Evolutionary conservation across 1,140 invertebrate genomes (phyloP), one percentile per base, ranked within the genome.

Genomic region (Pollicipes pollicipes): DNA sequence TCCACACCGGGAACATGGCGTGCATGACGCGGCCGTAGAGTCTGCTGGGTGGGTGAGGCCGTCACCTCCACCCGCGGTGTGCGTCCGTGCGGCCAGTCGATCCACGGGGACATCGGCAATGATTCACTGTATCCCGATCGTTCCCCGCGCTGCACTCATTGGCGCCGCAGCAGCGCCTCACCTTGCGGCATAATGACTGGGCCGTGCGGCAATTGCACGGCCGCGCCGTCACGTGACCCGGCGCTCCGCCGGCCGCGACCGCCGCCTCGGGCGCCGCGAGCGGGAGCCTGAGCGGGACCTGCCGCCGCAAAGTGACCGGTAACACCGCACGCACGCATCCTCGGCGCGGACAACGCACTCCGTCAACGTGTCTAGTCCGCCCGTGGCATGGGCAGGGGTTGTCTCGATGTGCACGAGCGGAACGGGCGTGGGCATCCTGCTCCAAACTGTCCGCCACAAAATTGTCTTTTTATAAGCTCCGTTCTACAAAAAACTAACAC

Each of bases 1-100:
- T 71, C 70, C 21, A 63, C 30, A 1, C 66, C 64, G 27, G 70
- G 35, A 30, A 68, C 70, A n/a, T 4, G 70, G 70, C 13, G 66
- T 66, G 66, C 70, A 69, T 0, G 8, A 4, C 1, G 68, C 64
- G 32, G 70, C 0, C 8, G 66, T 1, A 1, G 27, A 26, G 2
- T 63, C 64, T 6, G 58, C 63, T 8, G 67, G 70, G 28, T 72
- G 67, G 29, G n/a, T 69, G 26, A 67, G 13, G 67, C 0, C n/a
- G n/a, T n/a, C 28, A 68, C 45, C 17, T 10, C 8, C 13, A 72
- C 26, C 3, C 10, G 21, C n/a, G 71, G 67, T 13, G 66, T n/a
- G 2, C n/a, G 30, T 27, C 63, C 35, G 0, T 3, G 28, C 27
- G 6, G 21, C 21, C 10, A 58, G 2, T 2, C 21, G 8, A 17